Percentiles rank a stretch among this genome's conserved stretches.
Conservation (phyloP, 37 sponge, comb jelly and placozoan genomes). For the Oopsacas minuta region DNA sequence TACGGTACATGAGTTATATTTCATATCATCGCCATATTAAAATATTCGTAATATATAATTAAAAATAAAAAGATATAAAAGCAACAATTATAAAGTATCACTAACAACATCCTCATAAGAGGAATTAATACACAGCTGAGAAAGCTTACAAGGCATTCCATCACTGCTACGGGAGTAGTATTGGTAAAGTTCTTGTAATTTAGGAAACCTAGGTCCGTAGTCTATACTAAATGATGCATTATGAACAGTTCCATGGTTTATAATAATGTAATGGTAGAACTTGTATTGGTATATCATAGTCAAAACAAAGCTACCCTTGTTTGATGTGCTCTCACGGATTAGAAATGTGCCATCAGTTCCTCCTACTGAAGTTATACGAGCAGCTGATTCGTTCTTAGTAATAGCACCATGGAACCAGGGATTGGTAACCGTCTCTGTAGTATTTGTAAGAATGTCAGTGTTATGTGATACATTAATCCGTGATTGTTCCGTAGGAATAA, state of each 20-base stretch:
- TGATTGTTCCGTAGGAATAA: no score
- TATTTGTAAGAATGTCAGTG: no score
- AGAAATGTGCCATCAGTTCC: constrained; percentile 51
- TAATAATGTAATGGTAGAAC: constrained; percentile 58
- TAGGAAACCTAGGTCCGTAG: constrained; percentile 63
- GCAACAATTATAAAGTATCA: no score
- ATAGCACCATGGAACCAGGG: constrained; percentile 73
- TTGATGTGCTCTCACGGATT: constrained; percentile 58
- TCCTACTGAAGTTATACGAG: constrained; percentile 29
- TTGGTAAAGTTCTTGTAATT: constrained; percentile 41
- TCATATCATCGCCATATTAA: no score
- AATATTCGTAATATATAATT: no score
- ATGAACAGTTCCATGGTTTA: not conserved
- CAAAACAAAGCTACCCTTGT: constrained; percentile 53
- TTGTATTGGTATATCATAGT: constrained; percentile 55
- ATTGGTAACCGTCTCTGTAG: no score
- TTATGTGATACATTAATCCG: no score
- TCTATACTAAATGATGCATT: constrained; percentile 36
- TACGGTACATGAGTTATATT: no score
- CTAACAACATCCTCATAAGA: no score
- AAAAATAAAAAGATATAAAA: no score
- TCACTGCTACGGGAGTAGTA: constrained; percentile 56
- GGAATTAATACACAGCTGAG: no score
- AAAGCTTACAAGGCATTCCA: constrained; percentile 64
- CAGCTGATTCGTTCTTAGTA: constrained; percentile 44